Evolutionary conservation across 2,888 invertebrate species (phyloP).

Genomic region (Noctua comes): DNA sequence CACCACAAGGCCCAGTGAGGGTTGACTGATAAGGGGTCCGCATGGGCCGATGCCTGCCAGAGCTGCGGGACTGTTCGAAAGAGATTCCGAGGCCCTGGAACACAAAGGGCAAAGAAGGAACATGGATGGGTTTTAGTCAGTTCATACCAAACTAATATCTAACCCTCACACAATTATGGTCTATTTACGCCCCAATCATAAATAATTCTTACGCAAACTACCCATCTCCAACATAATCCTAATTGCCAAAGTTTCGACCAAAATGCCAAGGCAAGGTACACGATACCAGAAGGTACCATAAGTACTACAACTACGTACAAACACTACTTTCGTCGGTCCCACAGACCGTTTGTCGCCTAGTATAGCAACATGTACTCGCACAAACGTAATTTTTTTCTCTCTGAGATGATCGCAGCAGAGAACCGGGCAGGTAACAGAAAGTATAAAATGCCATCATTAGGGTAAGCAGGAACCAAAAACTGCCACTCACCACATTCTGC

Average conservation of each 20-base stretch:
- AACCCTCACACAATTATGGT: background rate
- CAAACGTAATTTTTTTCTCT: background rate
- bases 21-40: no score
- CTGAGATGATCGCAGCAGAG: no score
- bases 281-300: slow-evolving; percentile 1
- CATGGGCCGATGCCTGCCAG: no score
- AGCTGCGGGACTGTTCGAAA: no score
- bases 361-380: background rate
- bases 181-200: background rate
- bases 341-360: background rate
- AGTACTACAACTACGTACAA: background rate
- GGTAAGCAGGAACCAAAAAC: background rate
- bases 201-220: slow-evolving; percentile 15
- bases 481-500: background rate
- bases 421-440: no score
- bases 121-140: no score
- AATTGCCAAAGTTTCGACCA: slow-evolving; percentile 40
- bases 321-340: background rate
- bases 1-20: background rate
- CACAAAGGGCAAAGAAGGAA: no score
- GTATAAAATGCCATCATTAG: no score
- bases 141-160: background rate
- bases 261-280: background rate
- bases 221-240: slow-evolving; percentile 23
- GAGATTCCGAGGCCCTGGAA: no score